Base-by-base conservation (phyloP, 2,797 vertebrate genomes). In the Calcarius lapponicus region DNA sequence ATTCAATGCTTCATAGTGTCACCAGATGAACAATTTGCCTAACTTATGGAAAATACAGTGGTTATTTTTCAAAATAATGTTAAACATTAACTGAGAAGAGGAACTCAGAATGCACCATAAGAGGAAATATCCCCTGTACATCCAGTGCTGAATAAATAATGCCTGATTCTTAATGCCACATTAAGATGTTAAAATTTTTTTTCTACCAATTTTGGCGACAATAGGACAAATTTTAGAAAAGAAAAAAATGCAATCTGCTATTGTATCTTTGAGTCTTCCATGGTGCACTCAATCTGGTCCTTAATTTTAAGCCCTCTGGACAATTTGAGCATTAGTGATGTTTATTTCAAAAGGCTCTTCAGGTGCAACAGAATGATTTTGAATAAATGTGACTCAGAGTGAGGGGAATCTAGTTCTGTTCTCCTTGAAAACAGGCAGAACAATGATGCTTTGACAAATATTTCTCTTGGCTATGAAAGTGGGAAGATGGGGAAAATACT, bases 321-420 rank as follows among this genome's bases (percentile, higher is more conserved):
- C 58, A 90, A 69, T 81, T 36, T 38, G 15, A 66, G 45, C 78
- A 73, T 66, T 66, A 36, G 70, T 2, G 1, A 53, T 80, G 34
- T 21, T 56, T 76, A 60, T 92, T 65, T 93, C 62, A 60, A 84
- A 91, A 81, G 54, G 36, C 54, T 86, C 88, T 95, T 97, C 86
- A 65, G 79, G 61, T 94, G 66, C 80, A 94, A 75, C 21, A 42
- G 26, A 66, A 86, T 96, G 74, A 93, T 80, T 94, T 91, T 94
- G 93, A 95, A 40, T 58, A 73, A 70, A 64, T 47, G 40, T 69
- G 93, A 91, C 81, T 86, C 80, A 16, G 34, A 92, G 64, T 51
- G 69, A 90, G 84, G 34, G 43, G 32, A 70, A 7, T 26, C 18
- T 74, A 11, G 13, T 69, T 92, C 53, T 75, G 11, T 28, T 24